Percentiles rank a stretch among this genome's conserved stretches.
Evolutionary conservation across 2,888 invertebrate species (phyloP).

Genomic region (Hemithea aestivaria): DNA sequence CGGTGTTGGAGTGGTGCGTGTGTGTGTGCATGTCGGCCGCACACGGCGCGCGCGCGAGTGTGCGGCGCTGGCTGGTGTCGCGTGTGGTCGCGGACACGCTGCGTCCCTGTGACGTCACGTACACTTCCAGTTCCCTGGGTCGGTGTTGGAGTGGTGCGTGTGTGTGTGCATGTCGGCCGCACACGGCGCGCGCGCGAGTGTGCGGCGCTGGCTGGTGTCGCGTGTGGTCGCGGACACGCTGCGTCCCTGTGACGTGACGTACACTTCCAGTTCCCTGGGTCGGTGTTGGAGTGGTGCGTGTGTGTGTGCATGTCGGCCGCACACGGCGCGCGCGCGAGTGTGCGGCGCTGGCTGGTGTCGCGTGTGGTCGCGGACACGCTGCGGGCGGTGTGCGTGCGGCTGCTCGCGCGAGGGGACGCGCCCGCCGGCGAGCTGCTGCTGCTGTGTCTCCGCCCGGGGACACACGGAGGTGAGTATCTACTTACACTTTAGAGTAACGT

Average conservation of each 20-base stretch:
- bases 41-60: too few species aligned
- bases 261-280: constrained; percentile 43
- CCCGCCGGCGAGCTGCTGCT: constrained; percentile 13
- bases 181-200: constrained; percentile 45
- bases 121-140: too few species aligned
- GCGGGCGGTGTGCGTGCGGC: constrained; percentile 33
- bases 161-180: constrained; percentile 60
- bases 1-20: too few species aligned
- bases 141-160: constrained; percentile 66
- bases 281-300: constrained; percentile 59
- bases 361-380: constrained; percentile 17
- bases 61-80: too few species aligned
- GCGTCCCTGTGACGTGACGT: too few species aligned
- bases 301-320: constrained; percentile 61
- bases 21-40: too few species aligned
- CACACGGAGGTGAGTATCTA: constrained; percentile 30
- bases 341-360: constrained; percentile 50
- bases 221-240: constrained; percentile 17
- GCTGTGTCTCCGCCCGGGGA: constrained; percentile 1
- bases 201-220: too few species aligned
- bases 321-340: constrained; percentile 47
- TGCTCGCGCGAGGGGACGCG: constrained; percentile 46
- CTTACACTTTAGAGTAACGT: too few species aligned
- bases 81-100: too few species aligned
- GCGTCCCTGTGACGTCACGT: too few species aligned